Percentiles rank a stretch among this genome's conserved stretches.
Conservation (phyloP, 2,888 invertebrate genomes). For the Apamea sordens region DNA sequence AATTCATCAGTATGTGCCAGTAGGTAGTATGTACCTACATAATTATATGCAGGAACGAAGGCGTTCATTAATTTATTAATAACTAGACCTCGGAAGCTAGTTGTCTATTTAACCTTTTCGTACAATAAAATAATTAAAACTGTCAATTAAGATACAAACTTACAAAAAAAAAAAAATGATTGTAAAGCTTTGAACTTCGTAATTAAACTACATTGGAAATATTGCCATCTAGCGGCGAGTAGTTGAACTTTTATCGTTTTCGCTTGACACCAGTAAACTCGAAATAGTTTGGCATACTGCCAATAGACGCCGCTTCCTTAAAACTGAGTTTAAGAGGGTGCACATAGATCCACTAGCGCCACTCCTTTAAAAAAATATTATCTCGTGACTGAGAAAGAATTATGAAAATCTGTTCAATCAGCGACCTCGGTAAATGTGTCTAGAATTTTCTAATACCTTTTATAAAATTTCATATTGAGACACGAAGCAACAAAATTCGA, state of each 20-base stretch:
- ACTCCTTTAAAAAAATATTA: too few relatives aligned
- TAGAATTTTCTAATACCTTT: too few relatives aligned
- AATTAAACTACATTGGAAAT: not conserved
- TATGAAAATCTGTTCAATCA: too few relatives aligned
- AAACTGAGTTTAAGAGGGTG: not conserved
- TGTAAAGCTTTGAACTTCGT: not conserved
- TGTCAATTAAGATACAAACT: not conserved
- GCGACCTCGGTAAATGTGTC: too few relatives aligned
- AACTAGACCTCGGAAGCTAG: too few relatives aligned
- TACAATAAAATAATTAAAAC: not conserved
- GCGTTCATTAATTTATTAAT: not conserved
- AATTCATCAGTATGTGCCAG: not conserved
- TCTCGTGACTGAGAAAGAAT: too few relatives aligned
- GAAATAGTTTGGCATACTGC: not conserved
- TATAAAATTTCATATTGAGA: too few relatives aligned
- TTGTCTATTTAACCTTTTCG: not conserved
- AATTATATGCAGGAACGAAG: not conserved
- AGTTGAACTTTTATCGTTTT: not conserved
- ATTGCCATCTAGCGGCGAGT: slow-evolving; percentile 25
- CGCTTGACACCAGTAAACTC: not conserved
- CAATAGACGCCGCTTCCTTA: slow-evolving; percentile 4
- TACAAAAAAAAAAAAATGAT: not conserved
- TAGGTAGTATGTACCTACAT: not conserved
- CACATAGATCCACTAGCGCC: too few relatives aligned
- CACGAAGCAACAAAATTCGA: too few relatives aligned